phyloP scores from a whole-genome alignment of 2,113 vertebrate genomes.

The Gymnarchus niloticus region DNA sequence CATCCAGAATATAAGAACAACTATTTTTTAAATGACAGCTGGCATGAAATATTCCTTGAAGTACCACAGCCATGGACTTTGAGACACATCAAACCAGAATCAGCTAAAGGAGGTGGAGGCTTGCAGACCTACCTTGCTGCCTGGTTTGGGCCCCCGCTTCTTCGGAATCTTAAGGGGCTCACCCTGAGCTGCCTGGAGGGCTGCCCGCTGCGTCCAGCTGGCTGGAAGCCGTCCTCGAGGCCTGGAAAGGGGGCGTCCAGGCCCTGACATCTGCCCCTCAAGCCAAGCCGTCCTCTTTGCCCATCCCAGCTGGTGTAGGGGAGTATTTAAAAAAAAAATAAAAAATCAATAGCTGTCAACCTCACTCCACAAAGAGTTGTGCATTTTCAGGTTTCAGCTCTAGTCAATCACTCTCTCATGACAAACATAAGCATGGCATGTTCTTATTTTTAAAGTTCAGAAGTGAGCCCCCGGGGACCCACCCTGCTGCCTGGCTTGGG shows the following conservation, averaged over 20 bases:
- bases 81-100: not conserved
- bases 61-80: too few relatives aligned
- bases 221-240: slow-evolving; percentile 75
- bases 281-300: slow-evolving; percentile 65
- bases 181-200: slow-evolving; percentile 66
- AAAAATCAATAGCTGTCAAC: not conserved
- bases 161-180: slow-evolving; percentile 91
- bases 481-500: slow-evolving; percentile 98
- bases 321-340: not conserved
- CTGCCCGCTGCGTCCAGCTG: slow-evolving; percentile 67
- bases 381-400: too few relatives aligned
- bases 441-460: too few relatives aligned
- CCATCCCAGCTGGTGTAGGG: slow-evolving; percentile 55
- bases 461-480: slow-evolving; percentile 22
- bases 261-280: slow-evolving; percentile 76
- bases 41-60: too few relatives aligned
- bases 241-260: slow-evolving; percentile 69
- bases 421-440: too few relatives aligned
- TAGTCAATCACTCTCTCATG: too few relatives aligned
- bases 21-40: too few relatives aligned
- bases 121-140: slow-evolving; percentile 78
- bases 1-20: too few relatives aligned
- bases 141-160: slow-evolving; percentile 95
- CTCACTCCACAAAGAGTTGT: not conserved
- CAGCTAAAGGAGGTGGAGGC: not conserved